Evolutionary conservation across 2,888 invertebrate species (phyloP), one percentile per base, ranked within the genome.

Genomic region (Caenorhabditis angaria): DNA sequence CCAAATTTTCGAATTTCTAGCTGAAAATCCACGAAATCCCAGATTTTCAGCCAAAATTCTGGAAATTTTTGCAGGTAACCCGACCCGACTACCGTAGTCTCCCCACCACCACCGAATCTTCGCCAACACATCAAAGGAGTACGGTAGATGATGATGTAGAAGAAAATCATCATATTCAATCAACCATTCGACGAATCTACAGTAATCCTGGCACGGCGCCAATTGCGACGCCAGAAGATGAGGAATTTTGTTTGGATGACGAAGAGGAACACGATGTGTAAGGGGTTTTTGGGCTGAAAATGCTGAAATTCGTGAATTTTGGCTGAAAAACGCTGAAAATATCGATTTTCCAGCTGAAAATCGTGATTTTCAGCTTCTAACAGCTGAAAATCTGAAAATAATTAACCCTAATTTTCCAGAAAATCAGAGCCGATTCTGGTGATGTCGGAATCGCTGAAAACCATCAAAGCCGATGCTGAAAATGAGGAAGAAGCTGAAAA

Each of bases 21-120:
- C 35, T 6, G 14, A 18, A n/a, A n/a, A n/a, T n/a, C n/a, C n/a
- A n/a, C n/a, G n/a, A 27, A 22, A 20, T 25, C 12, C 25, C 22
- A 4, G 25, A 53, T 53, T 53, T 25, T 53, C 14, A 6, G n/a
- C 22, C 18, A 6, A 20, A 22, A 48, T 6, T 48, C n/a, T 20
- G n/a, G n/a, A 14, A n/a, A 54, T 24, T 61, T n/a, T n/a, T 64
- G 14, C 53, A 76, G 76, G 61, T 77, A 55, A 77, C 73, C n/a
- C 62, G 61, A 12, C 68, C 71, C 2, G 77, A 77, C 58, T 77
- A 74, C 56, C 70, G 68, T 27, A 65, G 70, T 27, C 61, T 72
- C 2, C 64, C 72, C 14, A 58, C 58, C 6, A 66, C 71, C 1
- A 54, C 27, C 8, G 25, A 25, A 24, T 63, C 71, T 1, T 60